Evolutionary conservation across 2,113 vertebrate genomes (phyloP).

Genomic region (Plecotus auritus): DNA sequence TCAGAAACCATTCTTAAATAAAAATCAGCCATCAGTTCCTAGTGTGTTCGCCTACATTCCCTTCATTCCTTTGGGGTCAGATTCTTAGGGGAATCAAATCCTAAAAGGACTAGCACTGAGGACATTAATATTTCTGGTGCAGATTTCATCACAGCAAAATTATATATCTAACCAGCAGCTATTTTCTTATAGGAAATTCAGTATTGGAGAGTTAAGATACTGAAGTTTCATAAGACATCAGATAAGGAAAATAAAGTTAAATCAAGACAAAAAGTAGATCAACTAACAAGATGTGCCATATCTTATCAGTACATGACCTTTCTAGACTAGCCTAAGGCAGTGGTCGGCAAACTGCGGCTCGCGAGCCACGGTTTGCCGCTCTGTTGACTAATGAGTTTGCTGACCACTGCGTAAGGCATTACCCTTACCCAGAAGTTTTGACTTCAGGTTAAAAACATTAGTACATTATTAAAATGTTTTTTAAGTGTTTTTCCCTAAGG

Average conservation of each 20-base stretch:
- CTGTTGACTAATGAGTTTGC: no score
- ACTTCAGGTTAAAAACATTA: no score
- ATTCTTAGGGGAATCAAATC: constrained; percentile 9
- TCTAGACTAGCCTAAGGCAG: background rate
- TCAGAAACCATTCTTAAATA: constrained; percentile 10
- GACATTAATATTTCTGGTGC: background rate
- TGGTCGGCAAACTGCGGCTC: no score
- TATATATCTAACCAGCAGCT: background rate
- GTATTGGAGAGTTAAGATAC: background rate
- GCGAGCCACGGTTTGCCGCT: no score
- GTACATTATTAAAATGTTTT: no score
- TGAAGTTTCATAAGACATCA: background rate
- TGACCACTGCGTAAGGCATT: no score
- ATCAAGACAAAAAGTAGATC: background rate
- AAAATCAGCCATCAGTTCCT: constrained; percentile 23
- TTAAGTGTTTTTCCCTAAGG: no score
- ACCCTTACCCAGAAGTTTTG: no score
- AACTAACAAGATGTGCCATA: background rate
- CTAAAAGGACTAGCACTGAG: background rate
- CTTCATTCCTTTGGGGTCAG: background rate
- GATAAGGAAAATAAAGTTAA: constrained; percentile 14
- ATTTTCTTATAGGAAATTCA: constrained; percentile 30
- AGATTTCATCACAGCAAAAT: constrained; percentile 33
- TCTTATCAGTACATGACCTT: background rate
- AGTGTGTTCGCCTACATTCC: background rate